Percentiles rank a stretch among this genome's conserved stretches.
Evolutionary conservation across 2,113 vertebrate species (phyloP).

Genomic region (Austrofundulus limnaeus): DNA sequence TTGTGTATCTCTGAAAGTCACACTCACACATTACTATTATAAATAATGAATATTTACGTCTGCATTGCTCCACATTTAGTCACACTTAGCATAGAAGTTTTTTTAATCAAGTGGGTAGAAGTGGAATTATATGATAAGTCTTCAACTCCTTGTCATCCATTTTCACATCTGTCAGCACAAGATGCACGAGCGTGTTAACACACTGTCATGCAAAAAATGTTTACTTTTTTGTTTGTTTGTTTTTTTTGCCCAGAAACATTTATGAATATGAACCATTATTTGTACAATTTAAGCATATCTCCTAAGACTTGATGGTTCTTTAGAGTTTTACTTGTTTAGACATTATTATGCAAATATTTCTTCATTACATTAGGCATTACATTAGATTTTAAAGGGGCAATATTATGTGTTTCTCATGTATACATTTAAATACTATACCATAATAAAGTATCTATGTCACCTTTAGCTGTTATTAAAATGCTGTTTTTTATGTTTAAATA

Average conservation of each 20-base stretch:
- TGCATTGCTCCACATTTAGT: background rate
- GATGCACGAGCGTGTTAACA: conserved; percentile 6
- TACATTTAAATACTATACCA: too few species aligned
- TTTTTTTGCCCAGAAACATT: conserved; percentile 2
- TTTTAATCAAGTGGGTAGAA: background rate
- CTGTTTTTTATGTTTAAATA: too few species aligned
- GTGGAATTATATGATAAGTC: background rate
- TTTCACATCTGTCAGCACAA: background rate
- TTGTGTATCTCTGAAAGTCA: conserved; percentile 22
- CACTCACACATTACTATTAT: background rate
- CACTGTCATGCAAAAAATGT: conserved; percentile 5
- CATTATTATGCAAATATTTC: too few species aligned
- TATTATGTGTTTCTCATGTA: too few species aligned
- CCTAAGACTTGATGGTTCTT: too few species aligned
- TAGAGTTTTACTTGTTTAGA: too few species aligned
- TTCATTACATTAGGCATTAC: too few species aligned
- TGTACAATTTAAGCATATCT: background rate
- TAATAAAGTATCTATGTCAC: too few species aligned
- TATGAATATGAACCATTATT: background rate
- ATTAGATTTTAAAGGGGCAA: too few species aligned
- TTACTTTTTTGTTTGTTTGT: too few species aligned
- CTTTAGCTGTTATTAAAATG: too few species aligned
- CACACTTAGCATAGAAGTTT: background rate
- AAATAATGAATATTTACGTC: conserved; percentile 6
- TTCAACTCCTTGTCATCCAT: background rate